phyloP scores from a whole-genome alignment of 2,113 vertebrate genomes.

The Phaethon lepturus region DNA sequence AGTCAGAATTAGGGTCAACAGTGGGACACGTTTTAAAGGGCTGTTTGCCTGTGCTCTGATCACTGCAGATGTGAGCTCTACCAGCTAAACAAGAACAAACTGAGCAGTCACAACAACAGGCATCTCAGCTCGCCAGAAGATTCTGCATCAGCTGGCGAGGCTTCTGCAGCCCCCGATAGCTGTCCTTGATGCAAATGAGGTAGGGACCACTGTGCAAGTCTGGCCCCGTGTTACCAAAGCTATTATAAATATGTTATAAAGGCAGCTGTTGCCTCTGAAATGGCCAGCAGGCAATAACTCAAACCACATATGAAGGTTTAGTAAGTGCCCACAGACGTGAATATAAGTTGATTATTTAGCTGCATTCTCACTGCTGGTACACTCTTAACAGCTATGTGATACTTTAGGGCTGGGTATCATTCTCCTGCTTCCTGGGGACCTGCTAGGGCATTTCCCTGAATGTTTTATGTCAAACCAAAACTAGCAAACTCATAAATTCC shows the following conservation, averaged over 20 bases:
- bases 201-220: background rate
- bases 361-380: background rate
- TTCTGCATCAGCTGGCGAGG: background rate
- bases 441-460: background rate
- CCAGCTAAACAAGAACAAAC: background rate
- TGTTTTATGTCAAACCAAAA: background rate
- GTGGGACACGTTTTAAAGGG: background rate
- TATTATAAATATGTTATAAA: background rate
- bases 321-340: background rate
- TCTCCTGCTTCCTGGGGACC: background rate
- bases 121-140: background rate
- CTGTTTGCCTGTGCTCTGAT: background rate
- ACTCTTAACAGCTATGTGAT: background rate
- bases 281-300: fast-evolving
- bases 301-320: fast-evolving
- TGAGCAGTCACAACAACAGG: background rate
- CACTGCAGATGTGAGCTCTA: background rate
- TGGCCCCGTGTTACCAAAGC: background rate
- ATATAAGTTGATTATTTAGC: background rate
- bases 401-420: background rate
- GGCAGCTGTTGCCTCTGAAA: background rate
- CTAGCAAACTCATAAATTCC: slow-evolving; percentile 4
- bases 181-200: background rate
- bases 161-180: background rate
- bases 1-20: background rate